phyloP scores from a whole-genome alignment of 2,888 invertebrate genomes.

The Reticulitermes lucifugus region DNA sequence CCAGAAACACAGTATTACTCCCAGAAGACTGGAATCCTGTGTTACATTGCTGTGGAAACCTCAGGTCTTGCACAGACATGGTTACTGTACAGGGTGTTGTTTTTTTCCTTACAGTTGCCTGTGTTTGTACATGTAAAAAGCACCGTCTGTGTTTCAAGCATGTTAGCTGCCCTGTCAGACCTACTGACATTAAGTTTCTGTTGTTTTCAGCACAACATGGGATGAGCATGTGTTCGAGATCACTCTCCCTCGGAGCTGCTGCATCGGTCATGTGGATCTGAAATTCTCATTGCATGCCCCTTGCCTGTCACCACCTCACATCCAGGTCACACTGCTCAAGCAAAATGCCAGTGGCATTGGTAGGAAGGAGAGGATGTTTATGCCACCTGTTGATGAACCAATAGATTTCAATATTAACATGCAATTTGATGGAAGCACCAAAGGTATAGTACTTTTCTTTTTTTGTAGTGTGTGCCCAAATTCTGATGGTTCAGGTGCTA shows the following conservation, averaged over 20 bases:
- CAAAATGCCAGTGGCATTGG: constrained; percentile 78
- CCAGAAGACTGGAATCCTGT: too few species aligned
- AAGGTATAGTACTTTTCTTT: constrained; percentile 27
- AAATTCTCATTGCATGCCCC: constrained; percentile 85
- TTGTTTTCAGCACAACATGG: constrained; percentile 77
- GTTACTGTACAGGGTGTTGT: too few species aligned
- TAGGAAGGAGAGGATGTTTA: constrained; percentile 52
- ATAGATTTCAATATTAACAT: constrained; percentile 63
- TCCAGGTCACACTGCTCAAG: constrained; percentile 79
- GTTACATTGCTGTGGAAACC: too few species aligned
- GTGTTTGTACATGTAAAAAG: too few species aligned
- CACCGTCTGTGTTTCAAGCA: neutral
- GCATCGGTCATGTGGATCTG: constrained; percentile 90
- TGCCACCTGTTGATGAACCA: constrained; percentile 65
- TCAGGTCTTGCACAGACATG: too few species aligned
- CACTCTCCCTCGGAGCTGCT: constrained; percentile 79
- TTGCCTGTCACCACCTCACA: constrained; percentile 80
- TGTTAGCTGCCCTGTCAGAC: constrained; percentile 37
- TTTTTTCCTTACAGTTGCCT: too few species aligned
- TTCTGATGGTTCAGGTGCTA: too few species aligned
- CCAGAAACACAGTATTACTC: too few species aligned
- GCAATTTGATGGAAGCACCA: constrained; percentile 39
- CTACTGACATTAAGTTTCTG: neutral
- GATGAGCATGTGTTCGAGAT: constrained; percentile 93
- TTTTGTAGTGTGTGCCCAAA: neutral